A percentile compares a stretch with the other conserved stretches of the same genome.
Evolutionary conservation across 2,113 vertebrate genomes (phyloP).

Genomic region (Elaphurus davidianus): DNA sequence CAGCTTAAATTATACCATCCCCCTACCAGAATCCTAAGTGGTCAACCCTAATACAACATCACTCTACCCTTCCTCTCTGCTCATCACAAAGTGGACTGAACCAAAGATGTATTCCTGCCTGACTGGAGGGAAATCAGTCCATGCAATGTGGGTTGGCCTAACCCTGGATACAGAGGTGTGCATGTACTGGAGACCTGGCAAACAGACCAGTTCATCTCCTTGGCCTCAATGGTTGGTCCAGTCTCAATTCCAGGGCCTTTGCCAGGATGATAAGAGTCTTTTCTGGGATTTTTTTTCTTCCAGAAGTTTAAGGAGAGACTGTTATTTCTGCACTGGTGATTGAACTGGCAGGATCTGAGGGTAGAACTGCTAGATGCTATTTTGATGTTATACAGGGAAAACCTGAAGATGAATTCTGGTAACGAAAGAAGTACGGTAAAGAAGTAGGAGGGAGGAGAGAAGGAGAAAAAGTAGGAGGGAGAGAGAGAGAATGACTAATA

Average conservation of each 20-base stretch:
- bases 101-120: background rate
- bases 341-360: background rate
- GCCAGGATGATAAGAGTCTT: background rate
- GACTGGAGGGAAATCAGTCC: background rate
- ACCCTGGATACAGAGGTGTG: background rate
- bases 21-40: background rate
- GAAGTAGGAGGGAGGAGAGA: background rate
- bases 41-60: background rate
- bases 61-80: background rate
- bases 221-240: background rate
- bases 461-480: background rate
- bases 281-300: background rate
- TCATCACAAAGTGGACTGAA: background rate
- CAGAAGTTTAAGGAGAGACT: background rate
- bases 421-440: background rate
- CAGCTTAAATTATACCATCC: background rate
- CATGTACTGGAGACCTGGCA: background rate
- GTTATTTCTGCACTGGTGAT: background rate
- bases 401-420: background rate
- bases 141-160: background rate
- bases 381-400: background rate
- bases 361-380: background rate
- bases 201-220: background rate
- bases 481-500: background rate
- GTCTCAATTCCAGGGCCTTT: background rate